Base-by-base conservation (phyloP, 2,113 vertebrate species). In the Lepidothrix coronata region DNA sequence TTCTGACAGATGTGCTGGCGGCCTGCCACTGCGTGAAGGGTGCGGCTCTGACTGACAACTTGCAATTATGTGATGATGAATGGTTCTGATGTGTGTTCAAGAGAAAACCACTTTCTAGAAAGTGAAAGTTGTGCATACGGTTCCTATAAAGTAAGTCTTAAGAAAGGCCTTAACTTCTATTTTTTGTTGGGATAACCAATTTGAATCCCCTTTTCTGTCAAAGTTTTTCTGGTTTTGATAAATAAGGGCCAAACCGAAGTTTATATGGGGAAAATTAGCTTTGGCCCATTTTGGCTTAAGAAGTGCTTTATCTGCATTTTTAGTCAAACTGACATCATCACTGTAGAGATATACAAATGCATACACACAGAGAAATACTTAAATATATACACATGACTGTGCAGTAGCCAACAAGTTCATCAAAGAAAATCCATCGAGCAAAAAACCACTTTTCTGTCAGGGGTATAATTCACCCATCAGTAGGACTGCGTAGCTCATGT, bases 1-100 rank as follows among this genome's bases (percentile, higher is more conserved):
- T 96, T 97, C 98, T 98, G 98, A 98, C 98, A 98, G 98, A 98
- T 99, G 98, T 98, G 97, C 91, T 98, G 98, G 98, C 98, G 91
- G 91, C 93, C 97, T 96, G 98, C 98, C 98, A 98, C 96, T 78
- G 95, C 73, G 27, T 86, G 95, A 98, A 98, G 98, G 98, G 98
- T 97, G 98, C 97, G 98, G 98, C 98, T 98, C 97, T 97, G 97
- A 97, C 98, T 98, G 98, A 98, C 97, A 97, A 97, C 97, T 98
- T 97, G 97, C 97, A 98, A 98, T 98, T 98, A 98, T 97, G 91
- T 96, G 97, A 97, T 98, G 97, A 97, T 98, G 97, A 98, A 98
- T 97, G 97, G 97, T 98, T 98, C 97, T 98, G 98, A 98, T 98
- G 98, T 98, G 98, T 97, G 98, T 97, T 98, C 97, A 98, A 98